Base-by-base conservation (phyloP, 2,797 vertebrate species). In the Poecilia picta region DNA sequence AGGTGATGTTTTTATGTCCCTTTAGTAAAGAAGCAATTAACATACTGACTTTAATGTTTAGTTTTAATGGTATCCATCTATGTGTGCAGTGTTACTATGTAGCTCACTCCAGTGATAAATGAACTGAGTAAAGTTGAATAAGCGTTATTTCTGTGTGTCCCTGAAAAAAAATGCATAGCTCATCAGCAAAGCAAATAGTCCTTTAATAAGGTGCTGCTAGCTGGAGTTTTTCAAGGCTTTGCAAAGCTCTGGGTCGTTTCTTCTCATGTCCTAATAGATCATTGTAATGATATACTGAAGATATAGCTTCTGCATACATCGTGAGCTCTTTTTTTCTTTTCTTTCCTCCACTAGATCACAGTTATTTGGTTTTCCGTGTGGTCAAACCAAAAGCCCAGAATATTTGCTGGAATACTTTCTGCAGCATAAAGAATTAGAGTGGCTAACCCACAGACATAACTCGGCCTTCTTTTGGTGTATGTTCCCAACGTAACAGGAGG, bases 161-260 rank as follows among this genome's bases (percentile, higher is more conserved):
- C 76, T 83, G 76, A 3, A 23, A 20, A 49, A 49, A 85, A 85
- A 81, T 46, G 8, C 18, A 68, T 31, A 57, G 71, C 72, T 82
- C 76, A 79, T 78, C 79, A 83, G 33, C 57, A 76, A 72, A 87
- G 80, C 45, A 81, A 84, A 76, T 53, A 64, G 71, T 70, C 18
- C 36, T 23, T 59, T 47, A 73, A 71, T 76, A 16, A 87, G 81
- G 5, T 88, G 77, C 77, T 76, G 55, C 66, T 75, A 47, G 23
- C 36, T 15, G 46, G 62, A 25, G n/a, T 76, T 82, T 80, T 64
- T 36, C 62, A 11, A 41, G 53, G 41, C 82, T 72, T 16, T 75
- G 59, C 28, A 51, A 39, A 59, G 68, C 23, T 33, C 53, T 79
- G 47, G 2, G 80, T 74, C 78, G 47, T 41, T 39, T 68, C 36